These are phyloP conservation scores for Zele albiditarsus DNA, from an alignment of 2,888 invertebrate species.

Conservation along the genomic window DNA sequence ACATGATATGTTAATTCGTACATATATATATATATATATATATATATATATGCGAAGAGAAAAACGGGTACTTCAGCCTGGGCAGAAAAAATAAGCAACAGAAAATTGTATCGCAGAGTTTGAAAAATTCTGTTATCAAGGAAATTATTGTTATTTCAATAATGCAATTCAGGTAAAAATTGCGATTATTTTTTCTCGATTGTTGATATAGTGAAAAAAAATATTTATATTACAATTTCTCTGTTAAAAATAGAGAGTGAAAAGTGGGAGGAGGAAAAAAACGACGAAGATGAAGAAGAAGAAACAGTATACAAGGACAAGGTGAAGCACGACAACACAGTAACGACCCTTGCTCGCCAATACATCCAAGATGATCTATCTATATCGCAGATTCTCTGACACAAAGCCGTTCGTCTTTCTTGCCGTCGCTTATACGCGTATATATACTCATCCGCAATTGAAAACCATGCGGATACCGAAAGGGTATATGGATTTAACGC, in stretches of 20 bases:
- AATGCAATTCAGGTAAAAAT: too few relatives aligned
- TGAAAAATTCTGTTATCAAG: too few relatives aligned
- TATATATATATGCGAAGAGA: too few relatives aligned
- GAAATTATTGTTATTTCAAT: too few relatives aligned
- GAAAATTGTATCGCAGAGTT: too few relatives aligned
- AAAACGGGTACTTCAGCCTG: too few relatives aligned
- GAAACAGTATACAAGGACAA: constrained; percentile 17
- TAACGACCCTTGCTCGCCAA: constrained; percentile 31
- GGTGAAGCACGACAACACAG: constrained; percentile 29
- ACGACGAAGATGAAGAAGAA: constrained; percentile 9
- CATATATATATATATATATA: too few relatives aligned
- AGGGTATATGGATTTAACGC: not conserved
- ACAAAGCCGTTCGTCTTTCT: constrained; percentile 33
- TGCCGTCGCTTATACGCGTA: not conserved
- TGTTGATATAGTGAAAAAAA: too few relatives aligned
- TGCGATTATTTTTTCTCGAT: too few relatives aligned
- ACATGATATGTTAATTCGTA: not conserved
- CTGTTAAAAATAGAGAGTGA: not conserved
- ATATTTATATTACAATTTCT: too few relatives aligned
- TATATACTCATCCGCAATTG: not conserved
- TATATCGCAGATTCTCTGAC: constrained; percentile 39
- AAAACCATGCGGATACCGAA: not conserved
- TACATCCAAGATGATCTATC: constrained; percentile 44
- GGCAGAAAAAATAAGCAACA: too few relatives aligned
- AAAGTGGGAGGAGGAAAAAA: constrained; percentile 13